These are phyloP conservation scores for Drosophila setifemur DNA, from an alignment of 1,140 invertebrate genomes.

Conservation along the genomic window DNA sequence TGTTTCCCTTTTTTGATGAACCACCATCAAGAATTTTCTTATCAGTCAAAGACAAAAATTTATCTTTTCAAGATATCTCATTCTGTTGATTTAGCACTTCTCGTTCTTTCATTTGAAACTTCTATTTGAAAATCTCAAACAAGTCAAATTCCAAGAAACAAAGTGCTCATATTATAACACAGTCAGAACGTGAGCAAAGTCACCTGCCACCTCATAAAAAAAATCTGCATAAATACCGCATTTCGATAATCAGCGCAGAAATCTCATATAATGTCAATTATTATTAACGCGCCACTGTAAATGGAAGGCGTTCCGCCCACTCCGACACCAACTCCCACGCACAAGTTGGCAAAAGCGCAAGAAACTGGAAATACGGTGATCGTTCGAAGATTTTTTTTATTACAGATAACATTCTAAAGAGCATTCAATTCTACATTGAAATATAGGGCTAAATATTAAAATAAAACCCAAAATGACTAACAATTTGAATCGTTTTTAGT, in stretches of 20 bases:
- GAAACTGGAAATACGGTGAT: constrained; percentile 25
- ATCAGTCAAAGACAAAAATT: constrained; percentile 3
- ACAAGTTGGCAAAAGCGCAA: constrained; percentile 2
- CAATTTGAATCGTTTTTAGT: no score
- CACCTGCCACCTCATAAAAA: constrained; percentile 53
- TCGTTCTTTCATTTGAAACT: constrained; percentile 5
- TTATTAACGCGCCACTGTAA: constrained; percentile 56
- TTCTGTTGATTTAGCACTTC: constrained; percentile 1
- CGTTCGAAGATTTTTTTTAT: no score
- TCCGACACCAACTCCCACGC: constrained; percentile 25
- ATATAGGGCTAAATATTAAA: no score
- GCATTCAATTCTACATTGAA: no score
- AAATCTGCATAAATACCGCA: constrained; percentile 43
- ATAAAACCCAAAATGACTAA: no score
- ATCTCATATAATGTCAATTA: constrained; percentile 60
- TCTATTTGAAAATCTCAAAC: no score
- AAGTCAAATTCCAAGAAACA: no score
- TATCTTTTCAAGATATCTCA: no score
- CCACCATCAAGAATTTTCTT: constrained; percentile 13
- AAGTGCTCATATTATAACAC: background rate
- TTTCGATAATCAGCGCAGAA: constrained; percentile 30
- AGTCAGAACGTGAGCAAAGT: background rate
- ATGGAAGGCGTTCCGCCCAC: constrained; percentile 31
- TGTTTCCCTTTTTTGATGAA: constrained; percentile 12
- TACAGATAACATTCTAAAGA: no score